Percentiles rank a stretch among this genome's conserved stretches.
Evolutionary conservation across 2,888 invertebrate species (phyloP).

Genomic region (Urechis unicinctus): DNA sequence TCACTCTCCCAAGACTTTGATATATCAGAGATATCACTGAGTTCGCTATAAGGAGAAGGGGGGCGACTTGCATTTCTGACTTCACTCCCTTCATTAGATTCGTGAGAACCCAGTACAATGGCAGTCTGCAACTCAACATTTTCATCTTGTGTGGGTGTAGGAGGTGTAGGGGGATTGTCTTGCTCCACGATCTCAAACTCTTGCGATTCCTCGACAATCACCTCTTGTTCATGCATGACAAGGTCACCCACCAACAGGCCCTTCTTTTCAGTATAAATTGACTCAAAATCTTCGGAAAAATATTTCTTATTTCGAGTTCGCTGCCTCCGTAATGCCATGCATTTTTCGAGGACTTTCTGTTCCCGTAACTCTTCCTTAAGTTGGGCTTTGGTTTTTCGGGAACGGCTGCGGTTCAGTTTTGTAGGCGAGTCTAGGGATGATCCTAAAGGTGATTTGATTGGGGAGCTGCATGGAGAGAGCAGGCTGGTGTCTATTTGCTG

Average conservation of each 20-base stretch:
- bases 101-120: no score
- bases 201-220: not conserved
- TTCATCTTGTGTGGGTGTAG: not conserved
- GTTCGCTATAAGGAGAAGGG: constrained; percentile 1
- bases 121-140: not conserved
- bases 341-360: constrained; percentile 42
- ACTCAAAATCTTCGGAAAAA: constrained; percentile 48
- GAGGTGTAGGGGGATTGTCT: not conserved
- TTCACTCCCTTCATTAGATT: no score
- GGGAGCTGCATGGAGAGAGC: no score
- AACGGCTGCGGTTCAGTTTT: not conserved
- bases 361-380: constrained; percentile 41
- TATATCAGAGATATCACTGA: not conserved
- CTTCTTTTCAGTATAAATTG: constrained; percentile 39
- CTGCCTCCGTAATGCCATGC: constrained; percentile 39
- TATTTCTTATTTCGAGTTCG: constrained; percentile 47
- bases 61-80: no score
- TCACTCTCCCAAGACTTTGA: not conserved
- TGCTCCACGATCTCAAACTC: not conserved
- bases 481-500: no score
- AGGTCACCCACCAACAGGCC: constrained; percentile 3
- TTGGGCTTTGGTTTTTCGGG: constrained; percentile 32
- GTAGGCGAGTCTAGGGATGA: no score
- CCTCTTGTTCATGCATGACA: not conserved
- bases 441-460: no score